These are phyloP conservation scores for Radopholus similis DNA, from an alignment of 1,140 invertebrate genomes.

Conservation along the genomic window DNA sequence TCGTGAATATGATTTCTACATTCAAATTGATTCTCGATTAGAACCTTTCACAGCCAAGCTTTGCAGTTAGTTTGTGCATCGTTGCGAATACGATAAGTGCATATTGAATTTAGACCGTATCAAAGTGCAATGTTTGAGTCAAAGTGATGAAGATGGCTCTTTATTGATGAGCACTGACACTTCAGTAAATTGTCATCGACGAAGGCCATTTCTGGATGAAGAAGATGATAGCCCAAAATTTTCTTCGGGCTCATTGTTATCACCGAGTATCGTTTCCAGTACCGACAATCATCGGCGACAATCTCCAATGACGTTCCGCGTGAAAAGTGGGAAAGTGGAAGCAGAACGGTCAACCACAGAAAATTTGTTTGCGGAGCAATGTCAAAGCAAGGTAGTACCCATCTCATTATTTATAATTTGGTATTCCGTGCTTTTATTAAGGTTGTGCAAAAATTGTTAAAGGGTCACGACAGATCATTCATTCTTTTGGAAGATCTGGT, in stretches of 20 bases:
- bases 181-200: conserved; percentile 27
- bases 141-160: conserved; percentile 27
- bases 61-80: conserved; percentile 52
- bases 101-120: conserved; percentile 49
- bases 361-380: conserved; percentile 43
- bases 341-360: conserved; percentile 30
- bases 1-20: conserved; percentile 53
- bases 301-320: conserved; percentile 39
- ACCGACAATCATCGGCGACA: conserved; percentile 6
- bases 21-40: conserved; percentile 34
- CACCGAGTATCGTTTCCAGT: not conserved
- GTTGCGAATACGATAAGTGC: too few relatives aligned
- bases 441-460: conserved; percentile 47
- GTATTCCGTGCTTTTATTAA: conserved; percentile 6
- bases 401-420: conserved; percentile 1
- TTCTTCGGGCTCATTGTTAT: not conserved
- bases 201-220: not conserved
- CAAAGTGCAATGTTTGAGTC: conserved; percentile 33
- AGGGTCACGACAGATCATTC: conserved; percentile 44
- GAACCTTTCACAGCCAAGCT: conserved; percentile 48
- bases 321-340: conserved; percentile 35
- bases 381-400: conserved; percentile 39
- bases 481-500: conserved; percentile 44
- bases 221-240: not conserved
- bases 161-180: conserved; percentile 31